phyloP scores from a whole-genome alignment of 2,888 invertebrate genomes.

The Folsomia candida region DNA sequence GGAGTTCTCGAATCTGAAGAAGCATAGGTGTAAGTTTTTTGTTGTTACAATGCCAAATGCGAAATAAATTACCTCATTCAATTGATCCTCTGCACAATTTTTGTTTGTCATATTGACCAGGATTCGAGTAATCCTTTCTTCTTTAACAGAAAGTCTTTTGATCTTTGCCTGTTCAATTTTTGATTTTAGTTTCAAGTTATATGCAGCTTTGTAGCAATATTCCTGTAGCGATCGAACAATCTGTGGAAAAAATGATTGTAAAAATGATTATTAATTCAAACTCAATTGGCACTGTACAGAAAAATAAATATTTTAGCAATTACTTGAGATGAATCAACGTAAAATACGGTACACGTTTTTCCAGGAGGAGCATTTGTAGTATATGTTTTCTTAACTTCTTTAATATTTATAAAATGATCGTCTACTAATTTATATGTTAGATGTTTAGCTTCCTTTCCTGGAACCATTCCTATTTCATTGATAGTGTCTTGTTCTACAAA shows the following conservation, averaged over 20 bases:
- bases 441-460: constrained; percentile 87
- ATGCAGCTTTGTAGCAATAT: constrained; percentile 68
- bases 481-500: constrained; percentile 89
- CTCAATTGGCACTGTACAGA: not conserved
- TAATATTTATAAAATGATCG: constrained; percentile 68
- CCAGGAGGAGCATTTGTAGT: constrained; percentile 71
- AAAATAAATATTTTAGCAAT: constrained; percentile 19
- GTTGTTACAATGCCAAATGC: constrained; percentile 1
- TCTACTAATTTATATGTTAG: constrained; percentile 79
- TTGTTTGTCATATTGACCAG: constrained; percentile 74
- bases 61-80: constrained; percentile 76
- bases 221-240: constrained; percentile 69
- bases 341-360: constrained; percentile 75
- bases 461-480: constrained; percentile 88
- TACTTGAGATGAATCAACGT: constrained; percentile 67
- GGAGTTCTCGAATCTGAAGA: constrained; percentile 74
- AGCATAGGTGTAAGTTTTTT: constrained; percentile 21
- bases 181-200: constrained; percentile 67
- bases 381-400: constrained; percentile 71
- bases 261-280: not conserved
- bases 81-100: constrained; percentile 73
- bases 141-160: constrained; percentile 80
- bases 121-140: constrained; percentile 78
- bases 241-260: constrained; percentile 52
- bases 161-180: constrained; percentile 66